These are phyloP conservation scores for Tachina lurida DNA, from an alignment of 2,888 invertebrate genomes.

Conservation along the genomic window DNA sequence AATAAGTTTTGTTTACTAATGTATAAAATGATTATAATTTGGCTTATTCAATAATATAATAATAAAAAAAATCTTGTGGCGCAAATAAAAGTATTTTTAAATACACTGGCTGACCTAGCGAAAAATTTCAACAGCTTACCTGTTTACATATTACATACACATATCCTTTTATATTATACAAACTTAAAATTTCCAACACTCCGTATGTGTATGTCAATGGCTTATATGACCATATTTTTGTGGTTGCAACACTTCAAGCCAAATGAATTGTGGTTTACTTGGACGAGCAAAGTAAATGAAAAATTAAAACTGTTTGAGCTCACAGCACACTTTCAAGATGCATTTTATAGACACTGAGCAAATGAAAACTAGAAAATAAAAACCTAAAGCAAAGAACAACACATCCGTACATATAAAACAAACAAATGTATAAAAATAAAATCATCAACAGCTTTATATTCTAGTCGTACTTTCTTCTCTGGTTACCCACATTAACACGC, in stretches of 20 bases:
- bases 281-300: conserved; percentile 36
- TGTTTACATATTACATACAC: neutral
- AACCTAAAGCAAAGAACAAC: neutral
- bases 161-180: neutral
- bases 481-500: neutral
- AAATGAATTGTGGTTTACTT: conserved; percentile 61
- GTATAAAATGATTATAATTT: no score
- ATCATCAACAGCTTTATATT: conserved; percentile 40
- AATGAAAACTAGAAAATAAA: neutral
- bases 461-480: neutral
- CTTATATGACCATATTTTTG: conserved; percentile 62
- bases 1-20: no score
- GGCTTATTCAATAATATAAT: no score
- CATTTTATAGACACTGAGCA: conserved; percentile 1
- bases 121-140: no score
- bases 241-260: conserved; percentile 57
- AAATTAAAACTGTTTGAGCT: neutral
- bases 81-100: no score
- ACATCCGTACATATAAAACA: conserved; percentile 8
- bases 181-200: neutral
- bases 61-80: no score
- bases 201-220: conserved; percentile 28
- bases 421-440: conserved; percentile 6
- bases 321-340: neutral
- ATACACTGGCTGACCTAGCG: no score